Evolutionary conservation across 2,797 vertebrate genomes (phyloP).

Genomic region (Vultur gryphus): DNA sequence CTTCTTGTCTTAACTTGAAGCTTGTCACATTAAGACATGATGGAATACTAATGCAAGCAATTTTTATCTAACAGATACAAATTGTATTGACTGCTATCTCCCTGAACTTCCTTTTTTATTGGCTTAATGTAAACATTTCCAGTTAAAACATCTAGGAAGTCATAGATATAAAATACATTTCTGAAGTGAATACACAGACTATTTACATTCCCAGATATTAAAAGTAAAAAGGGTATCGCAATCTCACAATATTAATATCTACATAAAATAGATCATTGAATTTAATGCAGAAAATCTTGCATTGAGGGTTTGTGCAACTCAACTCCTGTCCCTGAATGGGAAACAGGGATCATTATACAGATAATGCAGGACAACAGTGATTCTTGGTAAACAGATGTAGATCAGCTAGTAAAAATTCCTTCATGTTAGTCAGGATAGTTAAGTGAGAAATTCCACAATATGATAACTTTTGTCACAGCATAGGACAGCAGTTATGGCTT

Average conservation of each 20-base stretch:
- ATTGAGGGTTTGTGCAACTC: not conserved
- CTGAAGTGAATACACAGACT: not conserved
- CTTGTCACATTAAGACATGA: conserved; percentile 32
- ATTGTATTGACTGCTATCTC: not conserved
- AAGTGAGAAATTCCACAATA: not conserved
- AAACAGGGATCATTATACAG: not conserved
- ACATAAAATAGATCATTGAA: not conserved
- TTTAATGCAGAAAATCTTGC: not conserved
- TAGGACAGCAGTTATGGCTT: not conserved
- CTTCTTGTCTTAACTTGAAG: conserved; percentile 23
- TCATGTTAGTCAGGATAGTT: not conserved
- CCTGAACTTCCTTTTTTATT: not conserved
- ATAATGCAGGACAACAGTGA: not conserved
- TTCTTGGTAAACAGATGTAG: not conserved
- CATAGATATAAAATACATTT: not conserved
- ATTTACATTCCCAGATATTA: not conserved
- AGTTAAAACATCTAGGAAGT: conserved; percentile 1
- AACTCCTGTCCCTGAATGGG: not conserved
- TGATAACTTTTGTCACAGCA: not conserved
- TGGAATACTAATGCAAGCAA: not conserved
- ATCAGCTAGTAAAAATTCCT: not conserved
- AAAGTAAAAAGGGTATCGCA: not conserved
- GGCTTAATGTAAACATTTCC: not conserved
- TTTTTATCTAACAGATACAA: conserved; percentile 37
- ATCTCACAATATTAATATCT: not conserved